A percentile compares a stretch with the other conserved stretches of the same genome.
Conservation (phyloP, 2,113 vertebrate species). For the Megalops atlanticus region DNA sequence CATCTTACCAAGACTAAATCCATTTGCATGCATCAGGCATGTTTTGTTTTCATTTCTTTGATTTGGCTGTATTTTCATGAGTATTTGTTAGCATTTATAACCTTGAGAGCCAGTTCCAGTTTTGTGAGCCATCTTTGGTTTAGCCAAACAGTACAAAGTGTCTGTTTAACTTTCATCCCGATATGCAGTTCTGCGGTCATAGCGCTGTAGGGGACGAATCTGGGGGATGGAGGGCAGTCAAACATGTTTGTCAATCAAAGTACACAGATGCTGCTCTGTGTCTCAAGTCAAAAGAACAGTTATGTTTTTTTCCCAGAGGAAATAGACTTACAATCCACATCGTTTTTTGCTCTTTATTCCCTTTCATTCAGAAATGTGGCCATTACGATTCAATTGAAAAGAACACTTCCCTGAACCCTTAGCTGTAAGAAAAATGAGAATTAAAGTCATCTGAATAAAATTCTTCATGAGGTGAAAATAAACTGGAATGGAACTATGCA, state of each 20-base stretch:
- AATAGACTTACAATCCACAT: neutral
- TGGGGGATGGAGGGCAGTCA: neutral
- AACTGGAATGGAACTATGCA: too few relatives aligned
- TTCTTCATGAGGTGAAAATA: too few relatives aligned
- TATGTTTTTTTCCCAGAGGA: neutral
- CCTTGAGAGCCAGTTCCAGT: neutral
- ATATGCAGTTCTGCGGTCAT: neutral
- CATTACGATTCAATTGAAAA: too few relatives aligned
- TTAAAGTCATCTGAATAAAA: neutral
- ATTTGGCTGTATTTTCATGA: neutral
- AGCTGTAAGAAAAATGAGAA: neutral
- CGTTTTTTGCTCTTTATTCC: neutral
- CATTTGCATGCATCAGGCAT: too few relatives aligned
- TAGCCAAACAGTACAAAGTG: constrained; percentile 24
- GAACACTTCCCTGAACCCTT: too few relatives aligned
- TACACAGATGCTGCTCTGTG: neutral
- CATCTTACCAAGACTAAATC: too few relatives aligned
- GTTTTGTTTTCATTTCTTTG: neutral
- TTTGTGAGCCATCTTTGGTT: neutral
- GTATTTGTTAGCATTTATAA: neutral
- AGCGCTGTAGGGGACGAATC: neutral
- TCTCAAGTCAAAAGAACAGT: neutral
- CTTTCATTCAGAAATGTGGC: too few relatives aligned
- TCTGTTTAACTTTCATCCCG: constrained; percentile 19
- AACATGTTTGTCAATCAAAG: constrained; percentile 13